These are phyloP conservation scores for Anneissia japonica DNA, from an alignment of 35 echinoderm and acorn worm genomes.

Conservation along the genomic window DNA sequence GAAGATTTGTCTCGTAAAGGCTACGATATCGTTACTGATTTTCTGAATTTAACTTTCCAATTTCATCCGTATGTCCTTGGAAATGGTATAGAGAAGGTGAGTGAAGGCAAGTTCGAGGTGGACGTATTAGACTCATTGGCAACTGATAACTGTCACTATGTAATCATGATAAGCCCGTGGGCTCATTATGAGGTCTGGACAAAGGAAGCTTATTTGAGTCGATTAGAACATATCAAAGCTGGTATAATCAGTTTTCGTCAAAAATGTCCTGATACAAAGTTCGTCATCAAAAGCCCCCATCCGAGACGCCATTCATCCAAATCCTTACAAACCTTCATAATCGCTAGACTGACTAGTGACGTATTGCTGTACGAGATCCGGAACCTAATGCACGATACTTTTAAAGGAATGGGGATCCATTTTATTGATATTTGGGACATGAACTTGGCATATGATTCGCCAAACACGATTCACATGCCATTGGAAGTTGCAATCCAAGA, in stretches of 20 bases:
- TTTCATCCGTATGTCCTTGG: slow-evolving; percentile 2
- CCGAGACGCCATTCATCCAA: slow-evolving; percentile 4
- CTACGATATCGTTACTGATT: slow-evolving; percentile 7
- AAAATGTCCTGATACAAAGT: slow-evolving; percentile 39
- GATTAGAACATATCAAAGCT: slow-evolving; percentile 28
- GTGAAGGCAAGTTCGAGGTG: slow-evolving; percentile 27
- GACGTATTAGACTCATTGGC: slow-evolving; percentile 31
- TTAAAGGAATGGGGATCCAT: slow-evolving; percentile 29
- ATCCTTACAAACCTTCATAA: neutral
- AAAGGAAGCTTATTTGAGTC: slow-evolving; percentile 33
- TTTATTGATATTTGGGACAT: slow-evolving; percentile 67
- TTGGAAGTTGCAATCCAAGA: slow-evolving; percentile 39
- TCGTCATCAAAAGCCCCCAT: slow-evolving; percentile 57
- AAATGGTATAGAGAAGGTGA: neutral
- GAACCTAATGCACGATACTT: slow-evolving; percentile 17
- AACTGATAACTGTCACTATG: slow-evolving; percentile 21
- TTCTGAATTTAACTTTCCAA: slow-evolving; percentile 19
- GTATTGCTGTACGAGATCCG: slow-evolving; percentile 44
- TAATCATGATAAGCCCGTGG: slow-evolving; percentile 53
- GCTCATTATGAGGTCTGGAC: slow-evolving; percentile 50
- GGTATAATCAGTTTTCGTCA: slow-evolving; percentile 2
- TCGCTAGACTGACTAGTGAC: slow-evolving; percentile 25
- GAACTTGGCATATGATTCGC: slow-evolving; percentile 36
- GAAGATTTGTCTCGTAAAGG: slow-evolving; percentile 4
- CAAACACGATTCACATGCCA: slow-evolving; percentile 66